phyloP scores from a whole-genome alignment of 2,797 vertebrate genomes.

The Channa striata region DNA sequence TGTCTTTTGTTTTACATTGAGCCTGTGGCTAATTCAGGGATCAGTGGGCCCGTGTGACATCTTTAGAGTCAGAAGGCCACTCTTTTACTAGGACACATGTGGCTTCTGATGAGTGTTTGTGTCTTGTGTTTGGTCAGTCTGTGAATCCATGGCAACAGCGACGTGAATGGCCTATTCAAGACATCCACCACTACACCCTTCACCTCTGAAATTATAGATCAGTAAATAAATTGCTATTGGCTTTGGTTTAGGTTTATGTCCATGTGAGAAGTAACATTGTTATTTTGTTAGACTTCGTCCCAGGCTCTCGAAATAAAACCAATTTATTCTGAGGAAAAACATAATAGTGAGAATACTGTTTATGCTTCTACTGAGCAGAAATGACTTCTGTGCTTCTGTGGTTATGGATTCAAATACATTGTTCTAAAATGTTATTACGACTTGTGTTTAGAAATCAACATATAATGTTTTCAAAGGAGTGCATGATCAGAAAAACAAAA shows the following conservation, averaged over 20 bases:
- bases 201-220: conserved; percentile 48
- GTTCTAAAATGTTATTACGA: too few relatives aligned
- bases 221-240: conserved; percentile 40
- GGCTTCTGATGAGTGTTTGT: conserved; percentile 67
- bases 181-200: conserved; percentile 35
- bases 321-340: neutral
- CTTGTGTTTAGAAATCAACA: too few relatives aligned
- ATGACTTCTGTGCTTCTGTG: too few relatives aligned
- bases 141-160: conserved; percentile 78
- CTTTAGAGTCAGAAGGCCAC: conserved; percentile 62
- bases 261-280: conserved; percentile 4
- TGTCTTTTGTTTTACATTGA: conserved; percentile 33
- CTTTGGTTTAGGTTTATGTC: conserved; percentile 24
- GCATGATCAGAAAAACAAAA: neutral
- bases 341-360: too few relatives aligned
- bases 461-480: too few relatives aligned
- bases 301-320: neutral
- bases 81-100: conserved; percentile 73
- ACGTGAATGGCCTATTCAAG: conserved; percentile 74
- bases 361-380: too few relatives aligned
- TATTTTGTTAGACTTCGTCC: conserved; percentile 3
- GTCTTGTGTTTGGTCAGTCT: conserved; percentile 57
- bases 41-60: conserved; percentile 46
- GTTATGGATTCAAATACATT: too few relatives aligned
- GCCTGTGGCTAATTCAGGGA: conserved; percentile 34